A percentile compares a stretch with the other conserved stretches of the same genome.
These are phyloP conservation scores for Enteromius viviparus DNA, from an alignment of 2,797 vertebrate genomes.

Conservation along the genomic window DNA sequence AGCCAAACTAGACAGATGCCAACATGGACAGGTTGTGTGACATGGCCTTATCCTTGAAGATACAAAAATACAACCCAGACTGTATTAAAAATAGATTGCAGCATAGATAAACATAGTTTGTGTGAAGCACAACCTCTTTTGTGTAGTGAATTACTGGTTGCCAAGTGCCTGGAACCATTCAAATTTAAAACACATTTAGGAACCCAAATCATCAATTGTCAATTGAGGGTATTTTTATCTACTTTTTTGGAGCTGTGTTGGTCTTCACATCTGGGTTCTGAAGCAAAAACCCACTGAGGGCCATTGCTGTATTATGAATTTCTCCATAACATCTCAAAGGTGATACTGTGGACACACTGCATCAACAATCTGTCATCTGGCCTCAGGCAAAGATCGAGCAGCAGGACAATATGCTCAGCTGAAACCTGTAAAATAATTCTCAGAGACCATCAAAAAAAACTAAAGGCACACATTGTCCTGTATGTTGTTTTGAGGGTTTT, in stretches of 20 bases:
- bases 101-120: not conserved
- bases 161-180: not conserved
- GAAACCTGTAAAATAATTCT: slow-evolving; percentile 22
- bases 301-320: slow-evolving; percentile 4
- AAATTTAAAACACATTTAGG: not conserved
- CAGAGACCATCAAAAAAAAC: not conserved
- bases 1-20: slow-evolving; percentile 39
- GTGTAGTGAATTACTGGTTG: not conserved
- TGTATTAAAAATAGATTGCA: not conserved
- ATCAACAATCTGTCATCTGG: slow-evolving; percentile 37
- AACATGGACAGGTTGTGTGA: slow-evolving; percentile 26
- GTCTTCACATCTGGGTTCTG: not conserved
- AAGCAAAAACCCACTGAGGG: not conserved
- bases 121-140: not conserved
- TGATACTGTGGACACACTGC: slow-evolving; percentile 19
- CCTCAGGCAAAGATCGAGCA: slow-evolving; percentile 31
- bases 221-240: not conserved
- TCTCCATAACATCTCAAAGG: slow-evolving; percentile 22
- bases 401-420: slow-evolving; percentile 26
- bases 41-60: not conserved
- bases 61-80: slow-evolving; percentile 5
- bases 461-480: not conserved
- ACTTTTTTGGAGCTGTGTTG: not conserved
- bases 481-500: slow-evolving; percentile 1
- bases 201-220: not conserved